Evolutionary conservation across 2,888 invertebrate species (phyloP).

Genomic region (Entomobrya multifasciata): DNA sequence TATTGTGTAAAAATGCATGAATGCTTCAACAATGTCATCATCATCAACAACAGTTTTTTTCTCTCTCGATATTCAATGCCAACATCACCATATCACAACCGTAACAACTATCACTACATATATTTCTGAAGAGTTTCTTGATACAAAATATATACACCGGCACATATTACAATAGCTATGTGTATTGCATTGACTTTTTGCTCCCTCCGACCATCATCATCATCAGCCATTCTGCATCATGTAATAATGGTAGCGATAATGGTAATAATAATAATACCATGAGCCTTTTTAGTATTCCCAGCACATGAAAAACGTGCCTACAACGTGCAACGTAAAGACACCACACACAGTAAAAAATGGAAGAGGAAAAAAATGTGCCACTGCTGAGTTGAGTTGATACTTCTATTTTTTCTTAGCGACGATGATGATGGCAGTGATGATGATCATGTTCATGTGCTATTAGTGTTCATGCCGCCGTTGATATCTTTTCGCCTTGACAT

Average conservation of each 20-base stretch:
- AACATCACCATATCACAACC: constrained; percentile 14
- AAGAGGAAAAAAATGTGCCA: constrained; percentile 1
- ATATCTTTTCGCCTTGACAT: constrained; percentile 8
- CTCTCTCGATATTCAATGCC: constrained; percentile 28
- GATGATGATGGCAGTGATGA: background rate
- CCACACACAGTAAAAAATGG: background rate
- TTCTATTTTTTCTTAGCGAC: background rate
- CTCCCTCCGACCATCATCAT: background rate
- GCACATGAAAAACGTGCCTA: constrained; percentile 45
- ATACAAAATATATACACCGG: too few species aligned
- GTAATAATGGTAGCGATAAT: constrained; percentile 35
- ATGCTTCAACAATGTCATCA: background rate
- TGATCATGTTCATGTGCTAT: background rate
- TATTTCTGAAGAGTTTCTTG: too few species aligned
- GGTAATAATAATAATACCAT: constrained; percentile 11
- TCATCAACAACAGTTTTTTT: background rate
- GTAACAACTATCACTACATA: background rate
- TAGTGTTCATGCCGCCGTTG: background rate
- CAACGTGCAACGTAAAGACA: background rate
- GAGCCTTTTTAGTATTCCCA: constrained; percentile 32
- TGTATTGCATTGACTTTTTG: background rate
- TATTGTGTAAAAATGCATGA: background rate
- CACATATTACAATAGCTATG: background rate
- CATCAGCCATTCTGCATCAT: constrained; percentile 23
- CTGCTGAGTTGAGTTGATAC: too few species aligned